phyloP scores from a whole-genome alignment of 1,140 invertebrate genomes.

The Nasonia vitripennis region DNA sequence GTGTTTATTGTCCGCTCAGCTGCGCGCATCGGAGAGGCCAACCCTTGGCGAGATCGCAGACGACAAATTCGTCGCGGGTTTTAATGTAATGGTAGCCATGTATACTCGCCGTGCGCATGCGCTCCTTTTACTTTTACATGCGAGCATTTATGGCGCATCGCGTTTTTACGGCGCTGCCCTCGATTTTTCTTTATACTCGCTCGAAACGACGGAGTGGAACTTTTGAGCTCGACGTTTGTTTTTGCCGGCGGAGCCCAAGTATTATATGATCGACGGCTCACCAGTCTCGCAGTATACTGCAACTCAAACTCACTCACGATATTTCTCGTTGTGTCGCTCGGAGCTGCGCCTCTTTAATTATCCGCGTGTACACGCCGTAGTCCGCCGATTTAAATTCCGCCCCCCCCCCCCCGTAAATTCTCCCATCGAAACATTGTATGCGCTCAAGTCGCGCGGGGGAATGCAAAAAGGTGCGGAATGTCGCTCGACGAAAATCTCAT shows the following conservation, averaged over 20 bases:
- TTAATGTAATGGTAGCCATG: slow-evolving; percentile 23
- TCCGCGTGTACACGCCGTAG: too few relatives aligned
- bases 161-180: slow-evolving; percentile 26
- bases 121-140: neutral
- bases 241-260: neutral
- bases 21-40: neutral
- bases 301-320: neutral
- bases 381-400: too few relatives aligned
- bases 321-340: neutral
- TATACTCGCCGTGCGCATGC: neutral
- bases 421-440: neutral
- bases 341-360: slow-evolving; percentile 11
- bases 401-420: neutral
- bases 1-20: slow-evolving; percentile 21
- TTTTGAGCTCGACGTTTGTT: slow-evolving; percentile 27
- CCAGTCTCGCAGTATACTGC: neutral
- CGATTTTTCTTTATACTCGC: slow-evolving; percentile 32
- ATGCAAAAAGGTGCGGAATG: too few relatives aligned
- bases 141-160: neutral
- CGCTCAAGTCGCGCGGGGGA: neutral
- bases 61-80: slow-evolving; percentile 17
- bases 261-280: neutral
- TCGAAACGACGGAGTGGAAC: neutral
- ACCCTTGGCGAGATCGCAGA: neutral
- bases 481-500: too few relatives aligned